Conservation (phyloP, 2,113 vertebrate species). For the Lanius ludovicianus region DNA sequence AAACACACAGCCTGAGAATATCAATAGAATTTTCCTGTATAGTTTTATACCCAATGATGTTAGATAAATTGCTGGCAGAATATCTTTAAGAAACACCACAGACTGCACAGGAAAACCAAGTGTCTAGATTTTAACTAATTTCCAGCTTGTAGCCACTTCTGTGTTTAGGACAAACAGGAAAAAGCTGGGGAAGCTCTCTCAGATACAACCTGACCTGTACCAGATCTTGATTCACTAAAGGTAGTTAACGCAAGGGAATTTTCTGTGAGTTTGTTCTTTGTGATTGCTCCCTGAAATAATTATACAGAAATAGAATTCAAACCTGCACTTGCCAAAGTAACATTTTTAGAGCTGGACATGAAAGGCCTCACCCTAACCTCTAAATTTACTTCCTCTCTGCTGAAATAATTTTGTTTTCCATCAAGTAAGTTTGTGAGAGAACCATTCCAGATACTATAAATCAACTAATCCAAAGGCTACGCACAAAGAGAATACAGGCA, state of each 20-base stretch:
- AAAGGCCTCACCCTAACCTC: neutral
- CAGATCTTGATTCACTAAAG: neutral
- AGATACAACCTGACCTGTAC: neutral
- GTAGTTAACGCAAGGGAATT: neutral
- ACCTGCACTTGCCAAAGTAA: neutral
- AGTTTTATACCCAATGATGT: neutral
- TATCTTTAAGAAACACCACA: neutral
- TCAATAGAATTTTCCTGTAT: neutral
- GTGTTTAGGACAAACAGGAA: neutral
- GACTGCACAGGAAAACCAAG: neutral
- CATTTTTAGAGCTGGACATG: neutral
- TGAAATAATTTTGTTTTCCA: rapidly evolving
- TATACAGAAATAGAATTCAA: neutral
- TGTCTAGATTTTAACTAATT: neutral
- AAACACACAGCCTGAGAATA: neutral
- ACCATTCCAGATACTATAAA: neutral
- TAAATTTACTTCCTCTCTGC: neutral
- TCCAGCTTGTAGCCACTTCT: neutral
- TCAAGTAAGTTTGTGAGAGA: neutral
- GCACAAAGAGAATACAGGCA: neutral
- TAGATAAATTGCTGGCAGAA: neutral
- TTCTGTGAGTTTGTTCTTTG: neutral
- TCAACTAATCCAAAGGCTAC: neutral
- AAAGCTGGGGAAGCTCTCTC: neutral
- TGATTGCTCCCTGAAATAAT: neutral